These are phyloP conservation scores for Spea multiplicata DNA, from an alignment of 2,113 vertebrate species.

Conservation along the genomic window DNA sequence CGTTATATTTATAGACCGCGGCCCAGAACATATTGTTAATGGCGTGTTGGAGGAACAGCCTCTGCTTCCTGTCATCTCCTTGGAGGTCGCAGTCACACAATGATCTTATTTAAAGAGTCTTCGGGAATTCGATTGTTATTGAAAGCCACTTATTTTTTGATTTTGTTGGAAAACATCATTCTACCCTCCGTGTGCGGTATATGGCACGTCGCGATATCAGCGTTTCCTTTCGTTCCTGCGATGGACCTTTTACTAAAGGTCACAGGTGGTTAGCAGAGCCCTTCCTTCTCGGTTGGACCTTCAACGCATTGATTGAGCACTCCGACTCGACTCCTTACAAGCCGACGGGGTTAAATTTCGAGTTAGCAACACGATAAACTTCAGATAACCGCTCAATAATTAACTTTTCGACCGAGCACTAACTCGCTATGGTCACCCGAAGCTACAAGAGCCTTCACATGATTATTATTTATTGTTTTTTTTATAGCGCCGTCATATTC, in stretches of 20 bases:
- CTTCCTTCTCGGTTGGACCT: neutral
- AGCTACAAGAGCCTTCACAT: too few species aligned
- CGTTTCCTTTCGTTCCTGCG: too few species aligned
- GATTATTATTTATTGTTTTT: neutral
- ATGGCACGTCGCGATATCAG: too few species aligned
- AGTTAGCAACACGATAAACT: constrained; percentile 55
- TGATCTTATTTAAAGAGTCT: neutral
- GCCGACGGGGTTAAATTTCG: constrained; percentile 14
- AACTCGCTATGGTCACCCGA: too few species aligned
- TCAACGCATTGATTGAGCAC: neutral
- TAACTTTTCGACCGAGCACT: constrained; percentile 51
- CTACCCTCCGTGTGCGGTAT: too few species aligned
- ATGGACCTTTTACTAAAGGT: too few species aligned
- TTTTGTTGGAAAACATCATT: too few species aligned
- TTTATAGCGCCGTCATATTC: too few species aligned
- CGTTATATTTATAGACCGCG: neutral
- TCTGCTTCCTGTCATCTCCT: neutral
- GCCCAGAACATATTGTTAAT: constrained; percentile 16
- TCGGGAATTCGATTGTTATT: too few species aligned
- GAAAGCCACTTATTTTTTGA: too few species aligned
- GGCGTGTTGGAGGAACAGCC: neutral
- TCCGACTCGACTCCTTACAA: neutral
- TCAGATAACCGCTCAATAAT: constrained; percentile 58
- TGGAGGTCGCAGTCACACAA: neutral
- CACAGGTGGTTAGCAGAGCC: too few species aligned